Conservation (phyloP, 2,797 vertebrate genomes). For the Neosalanx taihuensis region DNA sequence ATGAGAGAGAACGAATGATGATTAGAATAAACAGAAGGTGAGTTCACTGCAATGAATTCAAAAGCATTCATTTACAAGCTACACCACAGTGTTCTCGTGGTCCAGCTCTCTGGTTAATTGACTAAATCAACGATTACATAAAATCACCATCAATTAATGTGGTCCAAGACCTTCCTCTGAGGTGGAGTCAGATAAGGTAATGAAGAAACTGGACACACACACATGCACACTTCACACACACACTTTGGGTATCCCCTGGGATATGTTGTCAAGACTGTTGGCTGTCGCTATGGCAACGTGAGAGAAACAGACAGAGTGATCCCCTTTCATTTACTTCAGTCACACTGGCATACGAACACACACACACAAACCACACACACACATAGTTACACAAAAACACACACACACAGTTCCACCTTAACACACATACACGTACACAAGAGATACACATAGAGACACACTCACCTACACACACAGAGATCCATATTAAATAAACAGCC, state of each 20-base stretch:
- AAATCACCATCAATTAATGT: conserved; percentile 47
- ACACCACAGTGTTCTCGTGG: conserved; percentile 6
- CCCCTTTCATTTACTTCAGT: conserved; percentile 46
- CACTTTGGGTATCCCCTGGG: conserved; percentile 55
- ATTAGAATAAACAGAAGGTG: background rate
- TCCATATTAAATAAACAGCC: background rate
- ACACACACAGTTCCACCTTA: background rate
- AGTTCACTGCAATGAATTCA: conserved; percentile 8
- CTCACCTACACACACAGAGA: background rate
- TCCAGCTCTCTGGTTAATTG: conserved; percentile 39
- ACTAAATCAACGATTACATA: conserved; percentile 35
- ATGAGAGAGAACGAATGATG: background rate
- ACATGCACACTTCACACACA: conserved; percentile 12
- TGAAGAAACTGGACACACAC: conserved; percentile 5
- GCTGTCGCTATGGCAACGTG: conserved; percentile 66
- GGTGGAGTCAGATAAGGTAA: conserved; percentile 46
- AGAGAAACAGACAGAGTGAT: conserved; percentile 56
- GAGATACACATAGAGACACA: background rate
- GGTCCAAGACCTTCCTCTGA: conserved; percentile 14
- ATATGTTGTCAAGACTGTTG: conserved; percentile 62
- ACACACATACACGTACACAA: background rate
- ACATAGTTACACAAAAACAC: background rate
- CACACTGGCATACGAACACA: background rate
- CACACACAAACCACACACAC: conserved; percentile 13
- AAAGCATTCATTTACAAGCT: conserved; percentile 16